Percentiles rank a stretch among this genome's conserved stretches.
These are phyloP conservation scores for Campaea margaritaria DNA, from an alignment of 2,888 invertebrate species.

Conservation along the genomic window DNA sequence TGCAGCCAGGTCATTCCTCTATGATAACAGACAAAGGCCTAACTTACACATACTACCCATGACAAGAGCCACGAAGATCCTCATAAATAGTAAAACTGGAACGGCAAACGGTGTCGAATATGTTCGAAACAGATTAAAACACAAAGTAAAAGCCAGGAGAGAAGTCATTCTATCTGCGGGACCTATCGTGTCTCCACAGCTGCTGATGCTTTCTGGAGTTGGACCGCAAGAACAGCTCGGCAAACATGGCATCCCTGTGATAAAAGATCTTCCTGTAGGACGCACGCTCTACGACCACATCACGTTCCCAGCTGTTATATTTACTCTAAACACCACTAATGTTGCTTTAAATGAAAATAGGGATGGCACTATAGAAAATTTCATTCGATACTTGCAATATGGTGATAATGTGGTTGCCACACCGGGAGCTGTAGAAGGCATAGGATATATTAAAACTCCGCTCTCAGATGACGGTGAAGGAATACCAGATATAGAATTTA, in stretches of 20 bases:
- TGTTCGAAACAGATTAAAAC: constrained; percentile 67
- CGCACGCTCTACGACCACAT: constrained; percentile 87
- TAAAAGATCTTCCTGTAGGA: constrained; percentile 87
- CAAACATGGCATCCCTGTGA: constrained; percentile 79
- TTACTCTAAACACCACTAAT: constrained; percentile 76
- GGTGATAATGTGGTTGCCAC: constrained; percentile 77
- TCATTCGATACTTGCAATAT: constrained; percentile 58
- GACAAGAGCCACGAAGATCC: constrained; percentile 81
- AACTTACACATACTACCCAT: constrained; percentile 86
- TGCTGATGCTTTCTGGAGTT: constrained; percentile 92
- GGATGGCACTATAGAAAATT: constrained; percentile 47
- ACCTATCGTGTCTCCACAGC: constrained; percentile 91
- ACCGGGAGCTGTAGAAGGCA: constrained; percentile 86
- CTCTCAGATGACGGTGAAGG: constrained; percentile 75
- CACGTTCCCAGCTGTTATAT: constrained; percentile 88
- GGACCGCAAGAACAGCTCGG: constrained; percentile 86
- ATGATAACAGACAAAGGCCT: constrained; percentile 76
- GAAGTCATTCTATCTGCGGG: constrained; percentile 92
- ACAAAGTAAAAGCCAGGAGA: constrained; percentile 82
- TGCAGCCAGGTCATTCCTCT: constrained; percentile 86
- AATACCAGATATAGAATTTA: constrained; percentile 89
- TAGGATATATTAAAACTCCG: constrained; percentile 87
- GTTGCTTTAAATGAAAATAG: constrained; percentile 58
- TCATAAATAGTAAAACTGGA: constrained; percentile 78
- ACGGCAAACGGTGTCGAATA: constrained; percentile 85